Conservation (phyloP, 2,113 vertebrate species). For the Chaenocephalus aceratus region DNA sequence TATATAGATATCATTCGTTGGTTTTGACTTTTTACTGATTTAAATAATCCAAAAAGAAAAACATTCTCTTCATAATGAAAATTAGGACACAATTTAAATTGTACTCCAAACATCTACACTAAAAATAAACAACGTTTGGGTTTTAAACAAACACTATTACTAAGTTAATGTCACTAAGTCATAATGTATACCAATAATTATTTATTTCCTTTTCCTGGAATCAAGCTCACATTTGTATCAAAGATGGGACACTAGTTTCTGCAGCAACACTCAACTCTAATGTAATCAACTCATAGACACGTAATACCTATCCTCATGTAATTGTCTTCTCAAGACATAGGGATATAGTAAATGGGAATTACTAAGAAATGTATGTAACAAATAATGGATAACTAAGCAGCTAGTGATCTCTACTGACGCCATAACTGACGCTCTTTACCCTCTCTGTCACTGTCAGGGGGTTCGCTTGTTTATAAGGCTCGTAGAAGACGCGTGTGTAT, state of each 20-base stretch:
- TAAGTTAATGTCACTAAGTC: background rate
- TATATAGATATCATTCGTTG: no score
- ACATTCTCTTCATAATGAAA: no score
- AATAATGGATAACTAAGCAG: background rate
- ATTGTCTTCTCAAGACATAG: background rate
- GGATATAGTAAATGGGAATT: background rate
- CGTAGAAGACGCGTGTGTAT: background rate
- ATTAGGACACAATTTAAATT: constrained; percentile 43
- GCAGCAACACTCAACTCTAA: no score
- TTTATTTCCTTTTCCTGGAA: background rate
- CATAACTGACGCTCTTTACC: background rate
- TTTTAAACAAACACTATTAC: constrained; percentile 22
- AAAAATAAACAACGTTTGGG: constrained; percentile 17
- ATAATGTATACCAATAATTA: no score
- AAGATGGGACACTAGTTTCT: background rate
- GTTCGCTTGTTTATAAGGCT: background rate
- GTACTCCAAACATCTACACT: constrained; percentile 16
- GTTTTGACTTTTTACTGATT: no score
- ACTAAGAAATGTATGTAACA: constrained; percentile 20
- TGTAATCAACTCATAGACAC: background rate
- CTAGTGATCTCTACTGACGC: constrained; percentile 20
- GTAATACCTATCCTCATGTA: background rate
- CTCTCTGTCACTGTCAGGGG: background rate
- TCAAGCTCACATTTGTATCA: background rate
- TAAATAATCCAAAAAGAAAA: no score